These are phyloP conservation scores for Pandemis corylana DNA, from an alignment of 2,888 invertebrate species.

Conservation along the genomic window DNA sequence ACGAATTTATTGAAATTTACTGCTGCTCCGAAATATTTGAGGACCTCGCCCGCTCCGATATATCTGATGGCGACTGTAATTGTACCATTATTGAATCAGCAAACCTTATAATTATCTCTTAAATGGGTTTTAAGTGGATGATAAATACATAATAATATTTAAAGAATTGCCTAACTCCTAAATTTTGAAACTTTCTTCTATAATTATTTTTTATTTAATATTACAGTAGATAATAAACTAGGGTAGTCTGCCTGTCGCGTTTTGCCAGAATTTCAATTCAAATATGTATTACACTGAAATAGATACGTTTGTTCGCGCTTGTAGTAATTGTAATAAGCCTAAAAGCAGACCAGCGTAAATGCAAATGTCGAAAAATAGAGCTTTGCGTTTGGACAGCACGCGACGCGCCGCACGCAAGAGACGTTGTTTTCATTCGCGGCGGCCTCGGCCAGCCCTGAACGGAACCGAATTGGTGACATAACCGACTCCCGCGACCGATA, in stretches of 20 bases:
- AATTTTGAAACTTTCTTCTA: too few relatives aligned
- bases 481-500: constrained; percentile 2
- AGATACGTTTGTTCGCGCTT: not conserved
- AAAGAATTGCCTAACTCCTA: too few relatives aligned
- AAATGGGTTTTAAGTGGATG: not conserved
- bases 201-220: too few relatives aligned
- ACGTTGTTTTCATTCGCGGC: not conserved
- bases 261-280: not conserved
- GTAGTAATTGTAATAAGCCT: not conserved
- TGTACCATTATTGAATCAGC: not conserved
- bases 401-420: not conserved
- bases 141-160: too few relatives aligned
- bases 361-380: constrained; percentile 1
- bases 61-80: too few relatives aligned
- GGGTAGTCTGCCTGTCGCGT: not conserved
- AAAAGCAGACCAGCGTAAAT: not conserved
- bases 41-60: too few relatives aligned
- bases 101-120: not conserved
- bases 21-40: too few relatives aligned
- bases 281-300: too few relatives aligned
- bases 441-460: not conserved
- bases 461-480: constrained; percentile 4
- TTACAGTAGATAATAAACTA: not conserved
- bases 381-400: not conserved
- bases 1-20: too few relatives aligned